These are phyloP conservation scores for Bombyx huttoni DNA, from an alignment of 2,888 invertebrate species.

Conservation along the genomic window DNA sequence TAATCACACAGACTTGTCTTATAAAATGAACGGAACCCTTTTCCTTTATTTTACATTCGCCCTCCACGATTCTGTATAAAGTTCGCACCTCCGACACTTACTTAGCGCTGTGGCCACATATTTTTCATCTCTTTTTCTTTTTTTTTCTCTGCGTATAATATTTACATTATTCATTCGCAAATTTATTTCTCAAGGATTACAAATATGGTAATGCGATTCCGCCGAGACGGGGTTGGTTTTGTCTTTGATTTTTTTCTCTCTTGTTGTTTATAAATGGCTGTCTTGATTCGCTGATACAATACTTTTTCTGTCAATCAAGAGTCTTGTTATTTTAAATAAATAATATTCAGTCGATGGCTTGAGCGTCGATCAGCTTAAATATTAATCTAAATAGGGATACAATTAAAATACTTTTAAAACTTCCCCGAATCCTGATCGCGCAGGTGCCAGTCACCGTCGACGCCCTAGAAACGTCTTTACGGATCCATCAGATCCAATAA, in stretches of 20 bases:
- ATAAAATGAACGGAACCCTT: not conserved
- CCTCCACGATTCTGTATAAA: slow-evolving; percentile 7
- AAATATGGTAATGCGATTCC: slow-evolving; percentile 15
- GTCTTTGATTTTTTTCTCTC: slow-evolving; percentile 1
- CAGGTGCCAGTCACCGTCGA: too few relatives aligned
- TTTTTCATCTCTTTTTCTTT: slow-evolving; percentile 8
- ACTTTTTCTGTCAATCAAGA: too few relatives aligned
- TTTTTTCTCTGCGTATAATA: slow-evolving; percentile 12
- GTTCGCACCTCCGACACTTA: slow-evolving; percentile 17
- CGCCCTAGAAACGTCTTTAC: too few relatives aligned
- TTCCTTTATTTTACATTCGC: not conserved
- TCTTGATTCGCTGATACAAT: too few relatives aligned
- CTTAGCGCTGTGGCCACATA: slow-evolving; percentile 8
- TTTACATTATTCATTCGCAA: slow-evolving; percentile 19
- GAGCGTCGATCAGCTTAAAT: too few relatives aligned
- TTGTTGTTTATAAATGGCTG: not conserved
- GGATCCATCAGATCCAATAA: too few relatives aligned
- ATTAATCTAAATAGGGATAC: too few relatives aligned
- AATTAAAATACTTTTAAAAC: too few relatives aligned
- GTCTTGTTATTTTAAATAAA: too few relatives aligned
- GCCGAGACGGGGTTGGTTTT: slow-evolving; percentile 9
- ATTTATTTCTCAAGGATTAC: slow-evolving; percentile 22
- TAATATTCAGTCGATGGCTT: too few relatives aligned
- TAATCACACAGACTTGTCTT: not conserved
- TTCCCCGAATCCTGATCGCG: too few relatives aligned